Evolutionary conservation across 2,797 vertebrate species (phyloP), one percentile per base, ranked within the genome.

Genomic region (Hylomyscus alleni): DNA sequence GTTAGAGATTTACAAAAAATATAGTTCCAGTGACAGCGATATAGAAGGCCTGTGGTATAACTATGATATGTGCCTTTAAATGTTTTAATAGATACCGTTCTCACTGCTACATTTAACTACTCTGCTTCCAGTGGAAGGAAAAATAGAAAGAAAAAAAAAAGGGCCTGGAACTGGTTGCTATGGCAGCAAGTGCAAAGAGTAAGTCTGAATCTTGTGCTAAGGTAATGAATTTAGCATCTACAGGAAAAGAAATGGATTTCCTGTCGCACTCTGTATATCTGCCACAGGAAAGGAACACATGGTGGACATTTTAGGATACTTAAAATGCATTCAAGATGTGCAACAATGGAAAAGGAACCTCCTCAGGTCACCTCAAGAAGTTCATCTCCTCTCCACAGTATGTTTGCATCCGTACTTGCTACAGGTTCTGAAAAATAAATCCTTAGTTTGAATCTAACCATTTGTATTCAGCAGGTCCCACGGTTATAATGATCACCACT

Each of bases 181-280:
- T 99, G 97, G 98, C 92, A 98, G 98, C 98, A 97, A 98, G 98
- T 98, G 98, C 98, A 98, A 98, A 98, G 97, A 98, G 98, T 97
- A 97, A 98, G 96, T 97, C 97, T 98, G 97, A 98, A 98, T 98
- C 98, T 97, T 98, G 96, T 97, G 98, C 96, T 97, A 98, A 98
- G 98, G 97, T 98, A 99, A 98, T 98, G 98, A 98, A 99, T 99
- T 98, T 98, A 98, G 98, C 98, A 98, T 98, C 98, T 98, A 98
- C 98, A 98, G 97, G 97, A 98, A 98, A 97, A 98, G 98, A 98
- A 98, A 98, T 98, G 97, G 98, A 98, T 98, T 99, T 98, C 98
- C 98, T 98, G 98, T 98, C 98, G 97, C 95, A 98, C 97, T 91
- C 96, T 98, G 95, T 98, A 98, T 98, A 98, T 98, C 97, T 97